Evolutionary conservation across 2,113 vertebrate genomes (phyloP).

Genomic region (Eidolon helvum): DNA sequence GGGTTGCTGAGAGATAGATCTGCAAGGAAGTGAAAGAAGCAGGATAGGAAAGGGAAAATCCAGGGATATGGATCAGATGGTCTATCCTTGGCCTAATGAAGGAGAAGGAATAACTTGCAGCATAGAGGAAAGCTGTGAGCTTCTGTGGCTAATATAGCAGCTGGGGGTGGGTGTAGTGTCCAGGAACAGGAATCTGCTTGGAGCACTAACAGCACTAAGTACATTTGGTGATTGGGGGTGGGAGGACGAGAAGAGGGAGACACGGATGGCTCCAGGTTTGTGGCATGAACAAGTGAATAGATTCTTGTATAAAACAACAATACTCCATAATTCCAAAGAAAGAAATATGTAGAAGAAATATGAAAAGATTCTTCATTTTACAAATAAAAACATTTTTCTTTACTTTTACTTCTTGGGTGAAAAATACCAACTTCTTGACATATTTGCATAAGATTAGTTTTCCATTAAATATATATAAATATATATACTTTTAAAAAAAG

Average conservation of each 20-base stretch:
- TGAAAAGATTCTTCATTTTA: not conserved
- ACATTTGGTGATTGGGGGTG: not conserved
- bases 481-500: not conserved
- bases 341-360: not conserved
- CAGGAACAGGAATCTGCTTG: not conserved
- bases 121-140: not conserved
- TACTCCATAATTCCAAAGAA: not conserved
- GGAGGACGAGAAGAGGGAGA: accelerated
- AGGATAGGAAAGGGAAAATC: not conserved
- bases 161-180: not conserved
- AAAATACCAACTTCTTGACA: slow-evolving; percentile 11
- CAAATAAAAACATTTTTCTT: not conserved
- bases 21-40: not conserved
- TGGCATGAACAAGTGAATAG: not conserved
- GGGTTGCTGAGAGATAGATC: not conserved
- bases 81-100: not conserved
- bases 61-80: not conserved
- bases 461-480: not conserved
- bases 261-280: not conserved
- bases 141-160: not conserved
- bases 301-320: not conserved
- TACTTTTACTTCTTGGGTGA: slow-evolving; percentile 13
- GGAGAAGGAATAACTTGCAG: not conserved
- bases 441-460: not conserved
- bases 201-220: not conserved